A percentile compares a stretch with the other conserved stretches of the same genome.
Evolutionary conservation across 1,140 invertebrate species (phyloP).

Genomic region (Drosophila navojoa): DNA sequence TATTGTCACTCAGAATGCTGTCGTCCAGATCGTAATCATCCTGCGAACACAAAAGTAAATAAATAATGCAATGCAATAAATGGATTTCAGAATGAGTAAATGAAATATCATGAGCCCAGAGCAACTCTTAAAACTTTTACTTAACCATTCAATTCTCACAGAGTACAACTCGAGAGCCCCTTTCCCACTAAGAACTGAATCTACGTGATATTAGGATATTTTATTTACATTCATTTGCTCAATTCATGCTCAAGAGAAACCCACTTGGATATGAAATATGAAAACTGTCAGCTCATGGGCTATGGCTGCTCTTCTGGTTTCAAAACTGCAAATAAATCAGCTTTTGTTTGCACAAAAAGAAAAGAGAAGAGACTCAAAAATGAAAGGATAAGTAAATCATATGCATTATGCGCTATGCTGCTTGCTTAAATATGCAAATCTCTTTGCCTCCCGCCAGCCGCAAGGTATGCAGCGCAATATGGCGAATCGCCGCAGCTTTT

Average conservation of each 20-base stretch:
- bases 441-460: conserved; percentile 34
- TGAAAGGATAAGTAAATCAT: conserved; percentile 34
- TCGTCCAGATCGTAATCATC: conserved; percentile 82
- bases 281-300: conserved; percentile 22
- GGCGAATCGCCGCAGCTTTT: conserved; percentile 61
- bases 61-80: conserved; percentile 16
- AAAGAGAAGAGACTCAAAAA: background rate
- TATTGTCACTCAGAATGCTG: conserved; percentile 83
- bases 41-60: conserved; percentile 49
- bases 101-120: too few species aligned
- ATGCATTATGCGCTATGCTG: conserved; percentile 43
- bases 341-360: conserved; percentile 45
- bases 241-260: too few species aligned
- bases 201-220: too few species aligned
- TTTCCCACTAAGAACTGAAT: too few species aligned
- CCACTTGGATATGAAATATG: background rate
- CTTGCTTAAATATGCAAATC: conserved; percentile 71
- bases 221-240: too few species aligned
- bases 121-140: too few species aligned
- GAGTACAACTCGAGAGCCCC: too few species aligned
- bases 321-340: conserved; percentile 56
- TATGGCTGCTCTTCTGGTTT: conserved; percentile 3
- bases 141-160: too few species aligned
- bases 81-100: too few species aligned
- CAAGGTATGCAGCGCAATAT: conserved; percentile 57